phyloP scores from a whole-genome alignment of 1,140 invertebrate species.

The Caenorhabditis inopinata region DNA sequence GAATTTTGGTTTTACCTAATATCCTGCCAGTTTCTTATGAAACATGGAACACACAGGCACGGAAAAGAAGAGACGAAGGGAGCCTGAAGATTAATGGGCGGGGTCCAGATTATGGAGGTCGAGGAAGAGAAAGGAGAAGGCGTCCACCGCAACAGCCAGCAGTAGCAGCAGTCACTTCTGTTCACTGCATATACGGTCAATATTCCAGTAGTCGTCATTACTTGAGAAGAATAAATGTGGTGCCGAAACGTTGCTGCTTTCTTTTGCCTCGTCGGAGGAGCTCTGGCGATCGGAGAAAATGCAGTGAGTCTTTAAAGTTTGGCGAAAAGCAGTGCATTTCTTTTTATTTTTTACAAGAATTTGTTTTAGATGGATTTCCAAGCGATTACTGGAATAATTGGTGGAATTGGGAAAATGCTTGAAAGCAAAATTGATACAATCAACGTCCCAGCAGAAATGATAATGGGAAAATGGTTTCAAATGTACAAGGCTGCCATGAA shows the following conservation, averaged over 20 bases:
- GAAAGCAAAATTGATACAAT: conserved; percentile 62
- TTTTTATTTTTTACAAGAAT: no score
- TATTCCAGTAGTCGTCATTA: neutral
- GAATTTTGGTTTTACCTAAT: neutral
- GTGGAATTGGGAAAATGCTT: conserved; percentile 64
- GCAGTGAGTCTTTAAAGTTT: conserved; percentile 54
- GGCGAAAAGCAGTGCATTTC: no score
- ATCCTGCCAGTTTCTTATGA: neutral
- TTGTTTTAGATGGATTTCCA: conserved; percentile 62
- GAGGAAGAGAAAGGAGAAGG: conserved; percentile 14
- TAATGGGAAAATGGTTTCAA: conserved; percentile 65
- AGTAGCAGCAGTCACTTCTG: conserved; percentile 20
- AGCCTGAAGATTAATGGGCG: conserved; percentile 29
- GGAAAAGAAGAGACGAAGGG: neutral
- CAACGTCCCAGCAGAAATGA: conserved; percentile 61
- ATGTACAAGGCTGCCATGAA: conserved; percentile 66
- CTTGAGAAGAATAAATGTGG: neutral
- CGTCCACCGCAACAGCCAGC: conserved; percentile 17
- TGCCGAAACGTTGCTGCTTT: conserved; percentile 25
- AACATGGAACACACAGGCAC: conserved; percentile 31
- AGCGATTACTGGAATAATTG: conserved; percentile 63
- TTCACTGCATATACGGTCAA: conserved; percentile 25
- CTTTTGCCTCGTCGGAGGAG: conserved; percentile 10
- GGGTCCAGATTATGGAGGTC: conserved; percentile 24
- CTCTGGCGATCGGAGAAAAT: conserved; percentile 58